These are phyloP conservation scores for Nesoenas mayeri DNA, from an alignment of 2,113 vertebrate species.

Conservation along the genomic window DNA sequence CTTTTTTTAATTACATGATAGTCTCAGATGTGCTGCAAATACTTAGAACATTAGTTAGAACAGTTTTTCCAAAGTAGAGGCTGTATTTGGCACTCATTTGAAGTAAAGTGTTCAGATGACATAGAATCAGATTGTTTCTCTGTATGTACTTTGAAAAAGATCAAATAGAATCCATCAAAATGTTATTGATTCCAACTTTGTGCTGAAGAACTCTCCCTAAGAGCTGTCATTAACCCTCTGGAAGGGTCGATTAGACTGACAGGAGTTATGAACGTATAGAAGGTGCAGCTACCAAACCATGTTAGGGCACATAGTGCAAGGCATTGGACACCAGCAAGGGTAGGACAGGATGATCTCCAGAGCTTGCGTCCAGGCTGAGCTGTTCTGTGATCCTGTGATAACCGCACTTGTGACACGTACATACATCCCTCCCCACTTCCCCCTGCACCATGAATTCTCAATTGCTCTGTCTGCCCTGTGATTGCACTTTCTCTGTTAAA, in stretches of 20 bases:
- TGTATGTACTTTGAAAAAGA: background rate
- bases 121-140: background rate
- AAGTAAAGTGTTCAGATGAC: background rate
- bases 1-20: background rate
- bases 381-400: background rate
- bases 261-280: background rate
- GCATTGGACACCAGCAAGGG: background rate
- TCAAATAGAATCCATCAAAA: constrained; percentile 32
- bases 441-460: accelerated
- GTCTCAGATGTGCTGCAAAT: background rate
- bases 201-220: background rate
- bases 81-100: background rate
- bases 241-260: background rate
- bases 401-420: background rate
- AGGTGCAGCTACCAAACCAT: background rate
- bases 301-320: background rate
- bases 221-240: background rate
- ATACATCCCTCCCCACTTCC: background rate
- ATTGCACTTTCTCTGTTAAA: background rate
- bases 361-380: background rate
- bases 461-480: background rate
- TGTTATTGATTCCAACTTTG: background rate
- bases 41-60: background rate
- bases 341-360: background rate
- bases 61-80: background rate